phyloP scores from a whole-genome alignment of 2,888 invertebrate genomes.

The Parapristionchus giblindavisi region DNA sequence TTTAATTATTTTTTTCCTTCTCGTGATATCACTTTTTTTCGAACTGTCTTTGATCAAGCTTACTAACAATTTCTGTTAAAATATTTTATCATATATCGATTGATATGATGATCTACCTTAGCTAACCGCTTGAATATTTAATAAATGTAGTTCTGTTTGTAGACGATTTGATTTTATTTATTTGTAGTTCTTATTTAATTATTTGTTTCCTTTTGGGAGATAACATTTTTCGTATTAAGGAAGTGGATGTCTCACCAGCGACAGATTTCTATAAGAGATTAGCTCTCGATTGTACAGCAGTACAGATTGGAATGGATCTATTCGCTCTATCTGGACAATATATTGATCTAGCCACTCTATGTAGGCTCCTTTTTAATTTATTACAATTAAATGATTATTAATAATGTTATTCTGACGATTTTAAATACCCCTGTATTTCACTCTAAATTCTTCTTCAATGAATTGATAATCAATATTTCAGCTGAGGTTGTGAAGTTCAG shows the following conservation, averaged over 20 bases:
- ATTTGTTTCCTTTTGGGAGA: background rate
- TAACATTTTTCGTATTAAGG: constrained; percentile 70
- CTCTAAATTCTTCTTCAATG: background rate
- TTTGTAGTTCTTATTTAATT: background rate
- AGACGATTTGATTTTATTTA: background rate
- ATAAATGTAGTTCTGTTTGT: background rate
- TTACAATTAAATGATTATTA: background rate
- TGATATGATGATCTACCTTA: too few relatives aligned
- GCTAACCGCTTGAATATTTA: background rate
- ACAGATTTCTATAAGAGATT: constrained; percentile 97
- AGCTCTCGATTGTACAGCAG: constrained; percentile 93
- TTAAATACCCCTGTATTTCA: background rate
- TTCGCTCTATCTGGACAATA: constrained; percentile 92
- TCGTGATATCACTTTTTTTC: background rate
- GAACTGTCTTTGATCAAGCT: background rate
- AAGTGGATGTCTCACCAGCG: constrained; percentile 87
- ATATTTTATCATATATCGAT: too few relatives aligned
- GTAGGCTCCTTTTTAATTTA: constrained; percentile 72
- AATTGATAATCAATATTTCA: constrained; percentile 62
- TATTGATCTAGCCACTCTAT: constrained; percentile 90
- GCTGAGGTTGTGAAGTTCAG: constrained; percentile 91
- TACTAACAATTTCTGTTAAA: too few relatives aligned
- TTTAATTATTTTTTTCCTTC: background rate
- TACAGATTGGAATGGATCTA: constrained; percentile 85
- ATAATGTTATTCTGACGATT: background rate